Evolutionary conservation across 2,888 invertebrate species (phyloP), one percentile per base, ranked within the genome.

Genomic region (Lomographa bimaculata): DNA sequence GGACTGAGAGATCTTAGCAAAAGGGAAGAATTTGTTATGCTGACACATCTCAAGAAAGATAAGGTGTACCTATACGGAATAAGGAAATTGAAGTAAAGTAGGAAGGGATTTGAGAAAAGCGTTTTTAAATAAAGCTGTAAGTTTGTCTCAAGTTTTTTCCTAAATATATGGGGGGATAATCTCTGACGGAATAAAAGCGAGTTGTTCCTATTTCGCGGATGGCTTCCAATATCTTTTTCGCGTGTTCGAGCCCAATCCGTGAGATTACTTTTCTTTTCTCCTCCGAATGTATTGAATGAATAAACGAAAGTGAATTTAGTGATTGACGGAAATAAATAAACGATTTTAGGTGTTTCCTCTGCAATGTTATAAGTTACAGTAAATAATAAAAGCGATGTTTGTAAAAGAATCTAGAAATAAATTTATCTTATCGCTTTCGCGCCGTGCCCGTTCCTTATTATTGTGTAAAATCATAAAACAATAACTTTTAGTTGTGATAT

Each of bases 201-300:
- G 60, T 64, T 65, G 65, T 71, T 71, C 62, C 61, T 70, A 71
- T 71, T 72, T 68, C 57, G 57, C 64, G 64, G 70, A 71, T 71
- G 70, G 70, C 62, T 73, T 69, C 65, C 76, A 76, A 79, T 79
- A 76, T 77, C 66, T 74, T 69, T 70, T 64, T 79, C 73, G 77
- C 79, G 75, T 79, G 79, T 76, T 73, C 65, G 58, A 63, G 54
- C 64, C 61, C 73, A 74, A 76, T 79, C 71, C 70, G 45, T 54
- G 56, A 75, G 72, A 78, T 80, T 75, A 74, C 75, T 67, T 79
- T 74, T 67, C 64, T 67, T 66, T 69, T 66, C 71, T 62, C 58
- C 61, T 55, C 49, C 57, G 53, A 64, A 66, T 64, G 62, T 74
- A 71, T 71, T 71, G 66, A 74, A 76, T 71, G 70, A 71, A 74